Evolutionary conservation across 1,140 invertebrate species (phyloP).

Genomic region (Drosophila rufa): DNA sequence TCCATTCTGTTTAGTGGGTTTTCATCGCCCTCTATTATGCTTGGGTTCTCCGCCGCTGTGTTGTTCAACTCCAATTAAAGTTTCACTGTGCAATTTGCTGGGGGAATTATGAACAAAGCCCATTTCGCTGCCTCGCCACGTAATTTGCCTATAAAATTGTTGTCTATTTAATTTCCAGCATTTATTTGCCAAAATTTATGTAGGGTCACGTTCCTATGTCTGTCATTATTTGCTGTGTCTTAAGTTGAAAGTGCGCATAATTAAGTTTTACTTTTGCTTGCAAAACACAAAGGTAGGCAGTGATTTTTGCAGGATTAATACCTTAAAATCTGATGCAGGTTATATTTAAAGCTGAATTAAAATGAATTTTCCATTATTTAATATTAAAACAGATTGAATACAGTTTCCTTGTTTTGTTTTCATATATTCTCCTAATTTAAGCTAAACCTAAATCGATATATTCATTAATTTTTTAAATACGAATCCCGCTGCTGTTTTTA

Average conservation of each 20-base stretch:
- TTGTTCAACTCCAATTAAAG: slow-evolving; percentile 37
- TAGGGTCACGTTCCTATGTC: slow-evolving; percentile 2
- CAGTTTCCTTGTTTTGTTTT: background rate
- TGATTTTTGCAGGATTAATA: slow-evolving; percentile 1
- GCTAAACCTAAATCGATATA: background rate
- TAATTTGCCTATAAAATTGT: slow-evolving; percentile 43
- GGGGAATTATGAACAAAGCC: slow-evolving; percentile 34
- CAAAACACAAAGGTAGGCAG: background rate
- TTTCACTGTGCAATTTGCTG: slow-evolving; percentile 30
- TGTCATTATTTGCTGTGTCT: slow-evolving; percentile 7
- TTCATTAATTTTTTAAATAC: background rate
- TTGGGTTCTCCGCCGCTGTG: background rate
- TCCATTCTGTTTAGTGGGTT: slow-evolving; percentile 30
- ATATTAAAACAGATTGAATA: too few relatives aligned
- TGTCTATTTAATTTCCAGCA: slow-evolving; percentile 36
- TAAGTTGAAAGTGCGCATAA: background rate
- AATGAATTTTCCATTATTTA: background rate
- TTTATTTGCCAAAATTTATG: slow-evolving; percentile 30
- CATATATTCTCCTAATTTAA: background rate
- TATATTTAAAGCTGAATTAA: background rate
- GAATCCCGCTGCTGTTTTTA: slow-evolving; percentile 4
- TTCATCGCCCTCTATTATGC: slow-evolving; percentile 10
- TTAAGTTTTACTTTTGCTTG: slow-evolving; percentile 5
- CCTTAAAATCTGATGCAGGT: background rate
- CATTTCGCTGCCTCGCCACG: slow-evolving; percentile 33